Percentiles rank a stretch among this genome's conserved stretches.
Evolutionary conservation across 1,140 invertebrate species (phyloP).

Genomic region (Polyergus mexicanus): DNA sequence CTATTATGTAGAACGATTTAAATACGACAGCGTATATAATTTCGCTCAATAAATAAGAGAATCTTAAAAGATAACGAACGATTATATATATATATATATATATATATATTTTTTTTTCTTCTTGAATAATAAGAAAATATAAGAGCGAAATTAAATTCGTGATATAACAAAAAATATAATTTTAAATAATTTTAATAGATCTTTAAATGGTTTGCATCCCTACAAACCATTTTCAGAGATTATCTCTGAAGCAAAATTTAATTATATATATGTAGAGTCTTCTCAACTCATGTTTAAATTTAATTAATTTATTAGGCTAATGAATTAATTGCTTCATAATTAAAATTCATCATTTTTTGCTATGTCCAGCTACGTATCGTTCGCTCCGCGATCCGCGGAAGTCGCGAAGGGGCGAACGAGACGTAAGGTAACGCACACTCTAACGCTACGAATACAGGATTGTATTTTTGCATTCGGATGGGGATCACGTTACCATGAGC

Average conservation of each 20-base stretch:
- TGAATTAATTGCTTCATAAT: slow-evolving; percentile 3
- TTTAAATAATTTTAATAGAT: background rate
- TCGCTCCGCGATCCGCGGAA: background rate
- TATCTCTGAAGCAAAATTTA: background rate
- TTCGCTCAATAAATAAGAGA: slow-evolving; percentile 4
- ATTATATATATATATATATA: too few relatives aligned
- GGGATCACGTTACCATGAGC: slow-evolving; percentile 88
- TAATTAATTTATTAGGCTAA: background rate
- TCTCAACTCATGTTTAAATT: background rate
- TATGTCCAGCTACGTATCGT: background rate
- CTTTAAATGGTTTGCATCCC: too few relatives aligned
- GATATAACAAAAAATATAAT: background rate
- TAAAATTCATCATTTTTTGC: slow-evolving; percentile 24
- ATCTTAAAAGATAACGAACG: background rate
- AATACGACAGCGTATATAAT: background rate
- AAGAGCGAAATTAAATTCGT: background rate
- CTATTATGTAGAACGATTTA: background rate
- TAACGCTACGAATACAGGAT: slow-evolving; percentile 66
- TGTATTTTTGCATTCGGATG: slow-evolving; percentile 86
- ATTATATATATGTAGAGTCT: background rate
- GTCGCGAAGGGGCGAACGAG: slow-evolving; percentile 39
- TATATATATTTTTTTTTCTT: too few relatives aligned
- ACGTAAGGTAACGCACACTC: slow-evolving; percentile 41
- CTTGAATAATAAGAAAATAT: background rate
- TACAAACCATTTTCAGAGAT: too few relatives aligned